These are phyloP conservation scores for Mimas tiliae DNA, from an alignment of 2,888 invertebrate genomes.

Conservation along the genomic window DNA sequence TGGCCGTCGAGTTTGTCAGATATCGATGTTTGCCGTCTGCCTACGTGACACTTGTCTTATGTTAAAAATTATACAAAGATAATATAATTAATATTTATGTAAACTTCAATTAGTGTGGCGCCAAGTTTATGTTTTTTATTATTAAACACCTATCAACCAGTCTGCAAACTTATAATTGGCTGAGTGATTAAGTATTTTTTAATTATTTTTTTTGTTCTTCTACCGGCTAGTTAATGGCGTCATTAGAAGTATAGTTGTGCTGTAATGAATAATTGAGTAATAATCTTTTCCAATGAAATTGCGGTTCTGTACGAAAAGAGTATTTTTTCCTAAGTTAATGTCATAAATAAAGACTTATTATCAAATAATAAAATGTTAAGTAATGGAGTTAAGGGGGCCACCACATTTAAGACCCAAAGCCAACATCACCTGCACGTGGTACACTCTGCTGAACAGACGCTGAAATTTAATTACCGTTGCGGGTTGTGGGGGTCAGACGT, in stretches of 20 bases:
- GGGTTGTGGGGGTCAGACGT: no score
- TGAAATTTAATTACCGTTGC: no score
- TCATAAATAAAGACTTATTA: no score
- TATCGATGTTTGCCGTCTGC: slow-evolving; percentile 26
- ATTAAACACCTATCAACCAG: slow-evolving; percentile 32
- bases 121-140: slow-evolving; percentile 48
- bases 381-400: no score
- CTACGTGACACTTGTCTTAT: slow-evolving; percentile 26
- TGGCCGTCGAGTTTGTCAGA: slow-evolving; percentile 19
- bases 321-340: no score
- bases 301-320: no score
- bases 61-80: slow-evolving; percentile 27
- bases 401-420: no score
- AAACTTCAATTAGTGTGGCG: slow-evolving; percentile 43
- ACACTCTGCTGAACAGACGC: no score
- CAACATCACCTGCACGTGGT: no score
- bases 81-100: slow-evolving; percentile 29
- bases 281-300: no score
- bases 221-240: neutral
- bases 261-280: neutral
- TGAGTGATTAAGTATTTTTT: slow-evolving; percentile 13
- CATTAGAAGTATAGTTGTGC: slow-evolving; percentile 7
- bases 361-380: no score
- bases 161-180: slow-evolving; percentile 13
- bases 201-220: slow-evolving; percentile 7